Percentiles rank a stretch among this genome's conserved stretches.
Conservation (phyloP, 2,113 vertebrate species). For the Clinocottus analis region DNA sequence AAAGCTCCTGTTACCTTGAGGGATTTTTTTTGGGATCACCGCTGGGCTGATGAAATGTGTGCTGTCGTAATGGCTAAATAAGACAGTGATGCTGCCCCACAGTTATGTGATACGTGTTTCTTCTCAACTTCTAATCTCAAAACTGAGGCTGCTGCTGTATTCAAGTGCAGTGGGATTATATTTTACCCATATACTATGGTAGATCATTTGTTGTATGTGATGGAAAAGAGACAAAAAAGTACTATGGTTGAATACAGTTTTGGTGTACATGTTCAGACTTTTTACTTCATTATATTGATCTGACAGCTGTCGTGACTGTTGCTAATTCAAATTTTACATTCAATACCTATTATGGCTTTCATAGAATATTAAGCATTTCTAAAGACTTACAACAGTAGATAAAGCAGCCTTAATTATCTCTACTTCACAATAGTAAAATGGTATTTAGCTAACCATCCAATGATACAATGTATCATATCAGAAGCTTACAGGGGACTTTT, state of each 20-base stretch:
- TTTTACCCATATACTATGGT: not conserved
- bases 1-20: not conserved
- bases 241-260: not conserved
- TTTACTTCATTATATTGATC: not conserved
- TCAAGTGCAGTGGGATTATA: conserved; percentile 19
- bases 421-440: not conserved
- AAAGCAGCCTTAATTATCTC: not conserved
- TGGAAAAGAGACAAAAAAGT: not conserved
- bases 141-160: conserved; percentile 19
- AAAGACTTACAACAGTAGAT: not conserved
- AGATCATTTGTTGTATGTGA: not conserved
- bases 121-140: not conserved
- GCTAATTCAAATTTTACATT: not conserved
- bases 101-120: conserved; percentile 21
- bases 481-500: too few species aligned
- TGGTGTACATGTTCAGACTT: not conserved
- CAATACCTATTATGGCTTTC: not conserved
- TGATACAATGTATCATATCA: not conserved
- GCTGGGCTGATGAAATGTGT: not conserved
- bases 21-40: not conserved
- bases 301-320: not conserved
- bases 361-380: not conserved
- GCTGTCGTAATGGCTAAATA: not conserved
- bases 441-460: not conserved
- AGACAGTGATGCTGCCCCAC: conserved; percentile 4